These are phyloP conservation scores for Phyllostomus discolor DNA, from an alignment of 2,113 vertebrate species.

Conservation along the genomic window DNA sequence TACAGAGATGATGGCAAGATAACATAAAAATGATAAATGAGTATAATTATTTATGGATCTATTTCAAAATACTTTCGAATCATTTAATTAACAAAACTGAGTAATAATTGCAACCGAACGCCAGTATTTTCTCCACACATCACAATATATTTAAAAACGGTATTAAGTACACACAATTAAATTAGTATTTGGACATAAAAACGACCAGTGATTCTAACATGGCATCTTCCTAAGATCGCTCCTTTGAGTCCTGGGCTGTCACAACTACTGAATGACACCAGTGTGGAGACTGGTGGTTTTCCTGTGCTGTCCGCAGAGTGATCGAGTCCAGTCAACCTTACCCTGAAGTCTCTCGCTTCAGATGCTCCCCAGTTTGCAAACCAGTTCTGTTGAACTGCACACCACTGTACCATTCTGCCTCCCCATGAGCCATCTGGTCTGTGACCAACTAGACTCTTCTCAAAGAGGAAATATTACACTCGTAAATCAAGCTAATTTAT, in stretches of 20 bases:
- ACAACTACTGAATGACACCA: background rate
- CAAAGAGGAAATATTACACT: background rate
- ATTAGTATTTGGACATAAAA: background rate
- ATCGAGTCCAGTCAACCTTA: background rate
- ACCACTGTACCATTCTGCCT: background rate
- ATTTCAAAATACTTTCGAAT: background rate
- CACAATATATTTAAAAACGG: background rate
- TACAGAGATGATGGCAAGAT: background rate
- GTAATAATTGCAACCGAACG: background rate
- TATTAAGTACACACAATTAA: background rate
- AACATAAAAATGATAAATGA: background rate
- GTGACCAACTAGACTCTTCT: background rate
- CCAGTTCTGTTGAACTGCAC: background rate
- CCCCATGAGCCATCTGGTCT: background rate
- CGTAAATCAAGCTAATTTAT: background rate
- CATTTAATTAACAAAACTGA: background rate
- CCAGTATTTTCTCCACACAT: background rate
- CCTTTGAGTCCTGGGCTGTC: background rate
- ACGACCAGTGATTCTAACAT: background rate
- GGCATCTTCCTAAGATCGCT: too few relatives aligned
- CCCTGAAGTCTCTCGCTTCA: background rate
- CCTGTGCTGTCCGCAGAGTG: background rate
- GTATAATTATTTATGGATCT: background rate
- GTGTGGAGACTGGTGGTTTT: background rate
- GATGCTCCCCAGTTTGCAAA: background rate